These are phyloP conservation scores for Drosophila ohnishii DNA, from an alignment of 1,140 invertebrate species.

Conservation along the genomic window DNA sequence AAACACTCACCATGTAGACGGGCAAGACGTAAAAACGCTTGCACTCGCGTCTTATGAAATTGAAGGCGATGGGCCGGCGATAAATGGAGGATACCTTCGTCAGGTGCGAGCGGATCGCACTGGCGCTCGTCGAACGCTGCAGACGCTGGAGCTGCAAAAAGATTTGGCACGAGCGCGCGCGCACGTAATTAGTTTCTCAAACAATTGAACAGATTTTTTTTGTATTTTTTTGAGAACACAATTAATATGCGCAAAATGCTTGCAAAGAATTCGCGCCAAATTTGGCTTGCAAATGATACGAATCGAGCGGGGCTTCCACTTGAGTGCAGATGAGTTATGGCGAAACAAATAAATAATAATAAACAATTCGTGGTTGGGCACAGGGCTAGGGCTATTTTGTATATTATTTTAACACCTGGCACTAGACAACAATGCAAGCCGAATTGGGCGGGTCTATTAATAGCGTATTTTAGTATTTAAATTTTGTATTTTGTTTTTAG, in stretches of 20 bases:
- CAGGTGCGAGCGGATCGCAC: constrained; percentile 73
- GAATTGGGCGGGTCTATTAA: background rate
- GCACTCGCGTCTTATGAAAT: constrained; percentile 68
- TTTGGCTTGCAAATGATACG: constrained; percentile 73
- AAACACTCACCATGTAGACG: constrained; percentile 70
- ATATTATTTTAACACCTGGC: constrained; percentile 34
- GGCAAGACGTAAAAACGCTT: constrained; percentile 71
- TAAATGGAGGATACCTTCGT: constrained; percentile 73
- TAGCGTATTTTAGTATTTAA: constrained; percentile 7
- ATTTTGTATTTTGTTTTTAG: background rate
- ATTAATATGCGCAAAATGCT: constrained; percentile 63
- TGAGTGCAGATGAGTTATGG: constrained; percentile 27
- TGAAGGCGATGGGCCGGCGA: constrained; percentile 68
- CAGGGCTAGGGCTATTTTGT: constrained; percentile 20
- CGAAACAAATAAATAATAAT: constrained; percentile 21
- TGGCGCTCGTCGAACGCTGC: constrained; percentile 65
- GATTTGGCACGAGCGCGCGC: constrained; percentile 14
- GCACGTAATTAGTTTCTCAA: constrained; percentile 62
- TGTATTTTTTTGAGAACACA: constrained; percentile 18
- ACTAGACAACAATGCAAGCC: constrained; percentile 10
- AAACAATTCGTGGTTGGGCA: constrained; percentile 10
- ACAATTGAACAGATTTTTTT: constrained; percentile 55
- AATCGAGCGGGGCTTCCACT: constrained; percentile 41
- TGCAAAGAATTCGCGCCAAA: constrained; percentile 66
- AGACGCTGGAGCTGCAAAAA: constrained; percentile 58